Base-by-base conservation (phyloP, 2,888 invertebrate species). In the Hipparchia sbordonii region DNA sequence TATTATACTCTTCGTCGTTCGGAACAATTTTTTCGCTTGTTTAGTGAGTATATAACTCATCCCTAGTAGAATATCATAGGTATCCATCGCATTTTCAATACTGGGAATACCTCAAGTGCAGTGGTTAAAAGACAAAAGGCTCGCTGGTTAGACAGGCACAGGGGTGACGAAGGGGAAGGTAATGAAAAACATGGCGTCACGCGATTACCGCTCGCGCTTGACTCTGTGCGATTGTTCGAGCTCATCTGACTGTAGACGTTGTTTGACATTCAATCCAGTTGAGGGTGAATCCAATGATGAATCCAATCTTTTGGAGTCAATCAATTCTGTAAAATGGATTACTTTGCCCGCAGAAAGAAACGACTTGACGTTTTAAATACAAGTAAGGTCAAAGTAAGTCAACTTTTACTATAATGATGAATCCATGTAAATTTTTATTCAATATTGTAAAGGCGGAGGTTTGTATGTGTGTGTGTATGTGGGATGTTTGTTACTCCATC, bases 111-210 rank as follows among this genome's bases (percentile, higher is more conserved):
- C 0, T 72, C 71, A 73, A 70, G 77, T 82, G 73, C 82, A 74
- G 82, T 84, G 89, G 88, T 89, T 87, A 86, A 82, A 82, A 89
- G 86, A 91, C 91, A 92, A 91, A 88, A 82, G 85, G 76, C 77
- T 78, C 77, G 71, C 79, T 79, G 86, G 87, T 87, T 89, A 84
- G 75, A 74, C 78, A 76, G 10, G 33, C 10, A 2, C 59, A 39
- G 74, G 77, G 79, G 78, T 78, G 79, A 80, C 82, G 75, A 54
- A 68, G 77, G 77, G 80, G 82, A 79, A 82, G 85, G 87, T 91
- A 92, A 92, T 92, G 92, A 91, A 91, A 92, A 92, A 91, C 89
- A 87, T 86, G 85, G 85, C 83, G 78, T 74, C 80, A 78, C 79
- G 67, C 79, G 77, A 81, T 81, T 79, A 78, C 82, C 78, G 75